Evolutionary conservation across 2,888 invertebrate genomes (phyloP), one percentile per base, ranked within the genome.

Genomic region (Altica lythri): DNA sequence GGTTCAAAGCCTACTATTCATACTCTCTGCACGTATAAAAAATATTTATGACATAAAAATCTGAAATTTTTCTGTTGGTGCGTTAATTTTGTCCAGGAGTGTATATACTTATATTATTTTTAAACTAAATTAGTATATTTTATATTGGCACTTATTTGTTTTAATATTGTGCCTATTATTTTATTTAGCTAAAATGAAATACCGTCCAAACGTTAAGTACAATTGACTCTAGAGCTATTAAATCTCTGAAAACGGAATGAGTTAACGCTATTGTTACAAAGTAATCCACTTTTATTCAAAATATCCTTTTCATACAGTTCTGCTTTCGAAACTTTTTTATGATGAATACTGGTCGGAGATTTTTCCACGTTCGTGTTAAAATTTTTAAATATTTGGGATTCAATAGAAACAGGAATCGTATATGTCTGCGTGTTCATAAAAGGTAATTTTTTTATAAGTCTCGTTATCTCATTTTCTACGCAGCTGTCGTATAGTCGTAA

Each of bases 201-300:
- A n/a, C n/a, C n/a, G n/a, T 13, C 12, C 25, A n/a, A 13, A 14
- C 40, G 12, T 22, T 6, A 40, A 40, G 38, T 40, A 22, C 40
- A 40, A 40, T 40, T 25, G 40, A 40, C 25, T 17, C 12, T 13
- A 40, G 8, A 40, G 40, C 40, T 40, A 13, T 19, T 4, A 40
- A 40, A 40, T 40, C 40, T 22, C 40, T 40, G 40, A 25, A 40
- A 40, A 40, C 40, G 40, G 22, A 40, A 40, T 40, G 40, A 40
- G 40, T 40, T 40, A 40, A 40, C 40, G 40, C 40, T 22, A 25
- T 40, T 22, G 40, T 40, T 40, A 40, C 22, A 22, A 40, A 40
- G 40, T 25, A 19, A 25, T 40, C 40, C 40, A 40, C 19, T 40
- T 40, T 40, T 40, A 40, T 40, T 40, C 40, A 10, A 40, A 40